These are phyloP conservation scores for Amblyraja radiata DNA, from an alignment of 2,797 vertebrate species.

Conservation along the genomic window DNA sequence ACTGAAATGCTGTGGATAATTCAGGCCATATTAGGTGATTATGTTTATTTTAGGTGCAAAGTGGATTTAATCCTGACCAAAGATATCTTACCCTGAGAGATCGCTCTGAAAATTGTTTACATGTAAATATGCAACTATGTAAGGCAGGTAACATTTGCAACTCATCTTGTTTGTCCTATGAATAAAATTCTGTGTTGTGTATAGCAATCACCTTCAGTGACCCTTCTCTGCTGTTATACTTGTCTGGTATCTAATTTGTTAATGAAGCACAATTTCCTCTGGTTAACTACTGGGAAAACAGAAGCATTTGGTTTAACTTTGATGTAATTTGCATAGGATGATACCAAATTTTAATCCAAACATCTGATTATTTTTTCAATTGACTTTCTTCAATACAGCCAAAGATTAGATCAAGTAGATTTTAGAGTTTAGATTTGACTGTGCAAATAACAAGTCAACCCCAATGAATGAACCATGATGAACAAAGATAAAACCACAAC, in stretches of 20 bases:
- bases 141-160: background rate
- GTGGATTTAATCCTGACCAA: background rate
- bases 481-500: background rate
- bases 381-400: background rate
- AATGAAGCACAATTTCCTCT: background rate
- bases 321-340: background rate
- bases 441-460: background rate
- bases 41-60: background rate
- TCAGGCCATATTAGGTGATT: background rate
- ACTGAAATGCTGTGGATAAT: no score
- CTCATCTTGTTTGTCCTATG: background rate
- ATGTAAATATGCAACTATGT: background rate
- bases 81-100: background rate
- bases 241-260: background rate
- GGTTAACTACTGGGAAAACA: background rate
- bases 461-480: background rate
- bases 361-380: background rate
- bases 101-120: background rate
- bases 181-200: background rate
- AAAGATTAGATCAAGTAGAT: background rate
- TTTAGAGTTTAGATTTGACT: background rate
- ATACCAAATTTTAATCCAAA: background rate
- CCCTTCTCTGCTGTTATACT: background rate
- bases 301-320: background rate
- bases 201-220: background rate